Percentiles rank a stretch among this genome's conserved stretches.
Conservation (phyloP, 2,113 vertebrate species). For the Capra hircus region DNA sequence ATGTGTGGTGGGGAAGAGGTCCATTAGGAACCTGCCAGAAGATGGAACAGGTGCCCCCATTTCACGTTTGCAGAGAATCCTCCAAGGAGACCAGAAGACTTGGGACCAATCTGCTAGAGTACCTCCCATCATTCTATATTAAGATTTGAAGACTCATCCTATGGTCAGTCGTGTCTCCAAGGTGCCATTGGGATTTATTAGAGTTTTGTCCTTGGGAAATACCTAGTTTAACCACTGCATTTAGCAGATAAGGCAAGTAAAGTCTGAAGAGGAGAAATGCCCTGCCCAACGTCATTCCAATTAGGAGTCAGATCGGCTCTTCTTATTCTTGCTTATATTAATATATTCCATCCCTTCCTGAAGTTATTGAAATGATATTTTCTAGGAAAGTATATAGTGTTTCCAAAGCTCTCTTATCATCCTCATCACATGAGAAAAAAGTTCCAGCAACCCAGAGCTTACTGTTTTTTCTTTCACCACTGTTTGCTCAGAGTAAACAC, state of each 20-base stretch:
- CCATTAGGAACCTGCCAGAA: neutral
- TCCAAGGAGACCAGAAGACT: neutral
- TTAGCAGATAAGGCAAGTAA: neutral
- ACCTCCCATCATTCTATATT: neutral
- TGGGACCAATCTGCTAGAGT: neutral
- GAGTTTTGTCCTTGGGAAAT: neutral
- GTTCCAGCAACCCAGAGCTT: neutral
- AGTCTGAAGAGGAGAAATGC: neutral
- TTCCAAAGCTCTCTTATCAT: neutral
- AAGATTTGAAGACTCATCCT: neutral
- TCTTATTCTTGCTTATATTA: neutral
- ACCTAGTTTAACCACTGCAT: neutral
- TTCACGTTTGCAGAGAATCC: neutral
- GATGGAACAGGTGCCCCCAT: neutral
- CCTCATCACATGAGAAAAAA: neutral
- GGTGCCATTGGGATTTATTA: neutral
- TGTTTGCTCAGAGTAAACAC: neutral
- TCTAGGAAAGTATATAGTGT: neutral
- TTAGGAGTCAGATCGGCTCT: constrained; percentile 13
- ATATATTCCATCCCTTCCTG: neutral
- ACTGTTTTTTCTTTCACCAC: neutral
- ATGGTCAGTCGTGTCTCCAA: neutral
- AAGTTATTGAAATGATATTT: neutral
- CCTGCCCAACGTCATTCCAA: neutral
- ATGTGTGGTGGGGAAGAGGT: neutral